Evolutionary conservation across 37 sponge, comb jelly and placozoan genomes (phyloP), one percentile per base, ranked within the genome.

Genomic region (Haliclona indistincta): DNA sequence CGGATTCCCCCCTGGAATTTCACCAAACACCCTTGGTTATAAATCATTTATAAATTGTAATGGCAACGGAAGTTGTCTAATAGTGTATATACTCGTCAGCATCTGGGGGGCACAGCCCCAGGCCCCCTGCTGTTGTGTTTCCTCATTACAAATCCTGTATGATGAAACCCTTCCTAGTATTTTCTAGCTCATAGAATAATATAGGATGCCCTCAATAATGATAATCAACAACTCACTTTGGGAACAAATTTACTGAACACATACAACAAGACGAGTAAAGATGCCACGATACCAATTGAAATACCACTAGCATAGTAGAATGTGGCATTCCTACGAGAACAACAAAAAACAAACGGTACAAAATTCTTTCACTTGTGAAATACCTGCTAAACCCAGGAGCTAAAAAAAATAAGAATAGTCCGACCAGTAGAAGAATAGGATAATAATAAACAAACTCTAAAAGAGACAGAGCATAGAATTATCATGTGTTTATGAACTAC

Each of bases 221-320:
- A n/a, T n/a, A n/a, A n/a, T n/a, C n/a, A n/a, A 2, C 25, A 41
- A 25, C 34, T 39, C 7, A 83, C 84, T 53, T 73, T 79, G 19
- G 93, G 93, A 2, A 92, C 71, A 56, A 86, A 60, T 26, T 64
- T 74, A 43, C 85, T 76, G 63, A 92, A 39, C 0, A 92, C 43
- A 42, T 77, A 92, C 53, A 92, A 62, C 25, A 92, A 63, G 17
- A 92, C 35, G 0, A 92, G 60, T 36, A 87, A 29, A 38, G 88
- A 92, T 36, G 77, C 84, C 44, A 87, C 7, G 23, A 92, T 71
- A 22, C 93, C 93, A 11, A 92, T 22, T n/a, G 68, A 17, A 0
- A 87, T 69, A 0, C 84, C 84, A 15, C 73, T 60, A 1, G 74
- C 64, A 43, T 92, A 92, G 68, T 82, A 67, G 7, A 92, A 37